Conservation (phyloP, 2,113 vertebrate genomes). For the Solea senegalensis region DNA sequence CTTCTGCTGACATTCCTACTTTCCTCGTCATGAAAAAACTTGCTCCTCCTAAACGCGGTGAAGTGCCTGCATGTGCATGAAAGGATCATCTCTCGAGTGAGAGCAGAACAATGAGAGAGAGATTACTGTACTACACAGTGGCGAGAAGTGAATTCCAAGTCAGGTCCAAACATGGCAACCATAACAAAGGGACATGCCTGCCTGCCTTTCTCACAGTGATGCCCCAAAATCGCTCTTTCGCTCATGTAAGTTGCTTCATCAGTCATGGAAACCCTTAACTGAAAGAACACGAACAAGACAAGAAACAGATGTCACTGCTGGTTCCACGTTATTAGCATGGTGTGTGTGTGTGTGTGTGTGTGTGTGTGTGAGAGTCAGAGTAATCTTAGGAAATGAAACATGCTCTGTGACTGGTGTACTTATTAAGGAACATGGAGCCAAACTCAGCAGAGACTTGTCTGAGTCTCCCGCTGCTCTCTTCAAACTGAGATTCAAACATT, state of each 20-base stretch:
- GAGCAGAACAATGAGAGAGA: constrained; percentile 56
- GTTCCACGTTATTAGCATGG: constrained; percentile 66
- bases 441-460: constrained; percentile 67
- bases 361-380: constrained; percentile 39
- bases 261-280: constrained; percentile 37
- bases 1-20: constrained; percentile 48
- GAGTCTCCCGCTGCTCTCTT: constrained; percentile 39
- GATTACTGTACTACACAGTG: constrained; percentile 45
- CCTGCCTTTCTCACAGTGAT: constrained; percentile 36
- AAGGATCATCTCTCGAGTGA: constrained; percentile 26
- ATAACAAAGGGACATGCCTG: constrained; percentile 52
- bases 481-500: constrained; percentile 52
- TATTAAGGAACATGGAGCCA: constrained; percentile 57
- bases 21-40: constrained; percentile 38
- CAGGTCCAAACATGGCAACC: constrained; percentile 71
- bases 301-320: constrained; percentile 54
- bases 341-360: background rate
- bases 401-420: constrained; percentile 55
- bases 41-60: constrained; percentile 18
- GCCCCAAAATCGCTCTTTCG: constrained; percentile 43
- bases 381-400: constrained; percentile 69
- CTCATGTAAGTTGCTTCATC: constrained; percentile 55
- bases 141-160: constrained; percentile 60
- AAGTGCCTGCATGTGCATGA: constrained; percentile 32
- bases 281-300: constrained; percentile 22